Evolutionary conservation across 2,888 invertebrate species (phyloP), one percentile per base, ranked within the genome.

Genomic region (Luffia ferchaultella): DNA sequence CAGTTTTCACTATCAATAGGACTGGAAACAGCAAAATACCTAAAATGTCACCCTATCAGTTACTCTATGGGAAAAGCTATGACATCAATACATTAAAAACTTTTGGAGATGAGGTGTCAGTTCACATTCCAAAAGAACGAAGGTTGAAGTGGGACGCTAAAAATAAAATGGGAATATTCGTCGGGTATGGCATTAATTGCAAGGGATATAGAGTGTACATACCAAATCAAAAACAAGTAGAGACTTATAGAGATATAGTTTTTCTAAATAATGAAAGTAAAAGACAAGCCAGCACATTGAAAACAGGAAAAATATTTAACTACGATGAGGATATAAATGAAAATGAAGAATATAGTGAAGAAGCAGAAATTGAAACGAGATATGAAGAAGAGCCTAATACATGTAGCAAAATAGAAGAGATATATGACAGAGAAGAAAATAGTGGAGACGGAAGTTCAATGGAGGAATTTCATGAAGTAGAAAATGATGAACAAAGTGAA

Each of bases 71-170:
- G 1, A 46, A 47, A 15, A 54, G 46, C 19, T 51, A 49, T 7
- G 19, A 51, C 20, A 46, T 59, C 0, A 18, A 46, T 12, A 57
- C 58, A 30, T 43, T 58, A 16, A 42, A 50, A 53, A 52, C 54
- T 2, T 57, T 59, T 54, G 56, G 56, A 1, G 51, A 57, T 44
- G 52, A 45, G 30, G 58, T 57, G 12, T 57, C 46, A 48, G 51
- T 52, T 15, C 55, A 56, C 50, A 42, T 58, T 12, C 55, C 56
- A 20, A 52, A 53, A 46, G 46, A 52, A 42, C 18, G 45, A 1
- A 20, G 55, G 20, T 18, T 45, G 9, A 52, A 52, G 19, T 20
- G 52, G 2, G 54, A 54, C 42, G 0, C n/a, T 3, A 46, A 20
- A 46, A 42, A 20, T 43, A 47, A 50, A 43, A 50, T 46, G 20